Base-by-base conservation (phyloP, 2,888 invertebrate species). In the Microchrysa polita region DNA sequence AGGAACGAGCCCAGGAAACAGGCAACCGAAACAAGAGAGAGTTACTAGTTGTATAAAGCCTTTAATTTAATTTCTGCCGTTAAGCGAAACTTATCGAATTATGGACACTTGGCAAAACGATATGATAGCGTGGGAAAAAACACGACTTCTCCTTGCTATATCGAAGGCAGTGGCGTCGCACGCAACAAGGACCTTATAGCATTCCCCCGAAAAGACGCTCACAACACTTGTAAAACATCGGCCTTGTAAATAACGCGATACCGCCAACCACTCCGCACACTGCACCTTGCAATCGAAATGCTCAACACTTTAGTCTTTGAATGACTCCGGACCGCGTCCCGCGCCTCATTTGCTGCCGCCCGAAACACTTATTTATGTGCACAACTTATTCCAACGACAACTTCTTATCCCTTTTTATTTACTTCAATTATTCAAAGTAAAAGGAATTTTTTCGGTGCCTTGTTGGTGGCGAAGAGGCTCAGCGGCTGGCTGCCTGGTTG, bases 401-500 rank as follows among this genome's bases (percentile, higher is more conserved):
- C 59, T 73, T 61, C 75, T 72, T 73, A 72, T 73, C 71, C 71
- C 71, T 73, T 75, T 75, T 75, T 75, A 75, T 75, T 75, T 75
- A 75, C 73, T 75, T 75, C 72, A 75, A 75, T 75, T 75, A 75
- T 75, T 74, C 67, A 73, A 75, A 73, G 65, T 72, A 72, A 74
- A 75, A 65, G 73, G 53, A 75, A 72, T 59, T 69, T 69, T 69
- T 57, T 52, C 40, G 60, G 27, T 34, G 61, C 67, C 22, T 74
- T 61, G 69, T 65, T 60, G 67, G 53, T 72, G 74, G 55, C 57
- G 34, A 65, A 65, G 55, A 65, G 74, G 63, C 73, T 75, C 75
- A 18, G 57, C 77, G 75, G 77, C 77, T 76, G 77, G 75, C 76
- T 76, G 76, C 74, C 76, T 76, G 75, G 76, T 76, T 73, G 77